Base-by-base conservation (phyloP, 2,797 vertebrate genomes). In the Poeciliopsis infans region DNA sequence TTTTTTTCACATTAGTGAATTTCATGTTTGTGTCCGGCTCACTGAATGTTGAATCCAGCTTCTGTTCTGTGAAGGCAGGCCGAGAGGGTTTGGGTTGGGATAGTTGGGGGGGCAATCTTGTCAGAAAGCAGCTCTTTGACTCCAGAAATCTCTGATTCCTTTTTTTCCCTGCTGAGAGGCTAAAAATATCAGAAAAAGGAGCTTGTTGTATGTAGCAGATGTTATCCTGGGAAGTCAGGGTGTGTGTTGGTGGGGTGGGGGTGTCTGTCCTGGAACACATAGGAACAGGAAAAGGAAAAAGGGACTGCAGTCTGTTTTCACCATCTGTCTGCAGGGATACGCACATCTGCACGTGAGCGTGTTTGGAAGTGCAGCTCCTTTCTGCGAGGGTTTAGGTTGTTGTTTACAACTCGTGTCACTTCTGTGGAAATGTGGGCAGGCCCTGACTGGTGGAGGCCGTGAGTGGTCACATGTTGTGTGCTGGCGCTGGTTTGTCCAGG, bases 121-220 rank as follows among this genome's bases (percentile, higher is more conserved):
- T 90, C 85, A 94, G 90, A 96, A 94, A 93, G 94, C 91, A 77
- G 86, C 86, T 93, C 94, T 95, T 95, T 95, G 91, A 95, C 91
- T 90, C 49, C 68, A 86, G 53, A 87, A 90, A 82, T 81, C 75
- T 85, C 83, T 80, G 59, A 74, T 78, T 84, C 61, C 31, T 74
- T 86, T 78, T 86, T 75, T 87, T 78, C 87, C 83, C 47, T 85
- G 86, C 92, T 91, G 89, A 79, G 73, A 74, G 85, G 89, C 93
- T 90, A 93, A 92, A 94, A 92, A 93, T 91, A 93, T 91, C 81
- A 83, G 87, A 94, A 94, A 92, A 94, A 95, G 89, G 89, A 78
- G 72, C 79, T 89, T 90, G 85, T 96, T 95, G 94, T 96, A 83
- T 76, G 39, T 72, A 82, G 87, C 85, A 90, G 87, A 89, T 85